These are phyloP conservation scores for Eurytoma californica DNA, from an alignment of 2,888 invertebrate species.

Conservation along the genomic window DNA sequence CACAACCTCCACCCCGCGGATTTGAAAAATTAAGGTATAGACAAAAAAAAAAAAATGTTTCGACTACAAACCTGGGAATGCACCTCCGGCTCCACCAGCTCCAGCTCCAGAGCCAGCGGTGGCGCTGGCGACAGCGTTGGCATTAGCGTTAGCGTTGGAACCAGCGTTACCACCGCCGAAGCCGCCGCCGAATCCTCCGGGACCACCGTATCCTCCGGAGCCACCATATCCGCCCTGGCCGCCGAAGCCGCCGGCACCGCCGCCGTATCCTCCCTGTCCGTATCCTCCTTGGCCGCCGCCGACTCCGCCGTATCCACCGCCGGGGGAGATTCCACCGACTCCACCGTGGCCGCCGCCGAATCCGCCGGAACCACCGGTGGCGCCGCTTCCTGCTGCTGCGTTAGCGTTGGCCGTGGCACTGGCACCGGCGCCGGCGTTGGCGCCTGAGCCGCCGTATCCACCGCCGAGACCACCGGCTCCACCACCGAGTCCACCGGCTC, in stretches of 20 bases:
- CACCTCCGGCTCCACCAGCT: slow-evolving; percentile 45
- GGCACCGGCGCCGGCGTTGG: not conserved
- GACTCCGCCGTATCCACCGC: slow-evolving; percentile 17
- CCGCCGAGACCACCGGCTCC: slow-evolving; percentile 48
- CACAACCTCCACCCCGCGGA: not conserved
- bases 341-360: slow-evolving; percentile 28
- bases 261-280: slow-evolving; percentile 3
- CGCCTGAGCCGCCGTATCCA: slow-evolving; percentile 10
- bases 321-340: not conserved
- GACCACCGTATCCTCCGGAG: not conserved
- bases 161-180: slow-evolving; percentile 39
- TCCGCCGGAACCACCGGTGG: not conserved
- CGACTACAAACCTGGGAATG: not conserved
- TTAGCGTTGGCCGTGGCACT: not conserved
- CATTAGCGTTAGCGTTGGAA: slow-evolving; percentile 49
- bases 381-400: not conserved
- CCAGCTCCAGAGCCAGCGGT: slow-evolving; percentile 50
- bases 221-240: not conserved
- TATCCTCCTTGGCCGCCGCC: not conserved
- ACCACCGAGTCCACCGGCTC: slow-evolving; percentile 15
- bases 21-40: not conserved
- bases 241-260: not conserved
- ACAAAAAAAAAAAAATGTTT: not conserved
- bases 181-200: slow-evolving; percentile 15
- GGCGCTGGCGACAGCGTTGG: slow-evolving; percentile 22